Base-by-base conservation (phyloP, 2,113 vertebrate genomes). In the Lontra canadensis region DNA sequence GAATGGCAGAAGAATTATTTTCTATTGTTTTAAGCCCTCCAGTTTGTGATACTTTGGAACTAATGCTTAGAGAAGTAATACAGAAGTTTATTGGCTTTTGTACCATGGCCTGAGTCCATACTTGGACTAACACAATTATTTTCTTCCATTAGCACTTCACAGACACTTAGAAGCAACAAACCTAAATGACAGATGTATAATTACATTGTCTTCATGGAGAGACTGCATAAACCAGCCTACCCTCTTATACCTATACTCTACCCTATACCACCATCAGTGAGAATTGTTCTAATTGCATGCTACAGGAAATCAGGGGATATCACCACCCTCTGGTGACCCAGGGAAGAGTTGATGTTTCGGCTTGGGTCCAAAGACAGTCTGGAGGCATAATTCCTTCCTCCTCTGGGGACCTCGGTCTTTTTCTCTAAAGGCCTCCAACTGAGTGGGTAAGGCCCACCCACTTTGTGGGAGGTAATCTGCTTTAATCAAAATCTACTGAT, bases 221-320 rank as follows among this genome's bases (percentile, higher is more conserved):
- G 11, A 59, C 3, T 42, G 31, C 4, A 47, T 55, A 59, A 65
- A 44, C 7, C 14, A 71, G 9, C 39, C 39, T 42, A 61, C 10
- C 2, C 26, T 71, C 52, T 42, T 42, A 34, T 61, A 14, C 7
- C 1, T 17, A 1, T 3, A 26, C 1, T 13, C 9, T 2, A 26
- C 31, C 18, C 0, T 36, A 21, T 4, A 21, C 55, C n/a, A 47
- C 20, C 7, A 18, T 34, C 9, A 17, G 31, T 31, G 47, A 86
- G 34, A 76, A 81, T 31, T 25, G 3, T 25, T 18, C 6, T 59
- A 26, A 26, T 6, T 90, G 5, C 3, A 12, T 65, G 42, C 34
- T 34, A 20, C 0, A n/a, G n/a, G 21, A 82, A 49, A 39, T 12
- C 20, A 69, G 3, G 14, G 5, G 11, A 0, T 39, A n/a, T 65